Evolutionary conservation across 2,888 invertebrate genomes (phyloP).

Genomic region (Plebejus melissa): DNA sequence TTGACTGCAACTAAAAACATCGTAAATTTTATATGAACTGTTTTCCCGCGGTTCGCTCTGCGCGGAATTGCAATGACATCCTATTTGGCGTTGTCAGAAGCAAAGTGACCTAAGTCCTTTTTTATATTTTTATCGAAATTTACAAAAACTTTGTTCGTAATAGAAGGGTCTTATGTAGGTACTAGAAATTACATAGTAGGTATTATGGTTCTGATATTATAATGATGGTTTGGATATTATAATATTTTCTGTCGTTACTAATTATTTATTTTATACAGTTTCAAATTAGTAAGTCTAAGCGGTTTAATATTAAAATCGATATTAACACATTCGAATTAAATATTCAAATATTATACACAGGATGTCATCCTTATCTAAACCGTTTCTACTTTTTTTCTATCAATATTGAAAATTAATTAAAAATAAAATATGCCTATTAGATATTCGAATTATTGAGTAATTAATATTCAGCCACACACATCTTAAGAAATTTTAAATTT

Average conservation of each 20-base stretch:
- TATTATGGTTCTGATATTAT: neutral
- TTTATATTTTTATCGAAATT: neutral
- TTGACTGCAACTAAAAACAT: constrained; percentile 16
- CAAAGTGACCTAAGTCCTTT: neutral
- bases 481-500: neutral
- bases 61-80: neutral
- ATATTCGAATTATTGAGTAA: neutral
- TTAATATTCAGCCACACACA: constrained; percentile 5
- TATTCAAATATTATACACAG: constrained; percentile 12
- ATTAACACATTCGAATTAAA: constrained; percentile 5
- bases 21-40: neutral
- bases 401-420: neutral
- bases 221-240: neutral
- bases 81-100: neutral
- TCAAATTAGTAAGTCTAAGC: neutral
- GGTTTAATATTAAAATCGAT: neutral
- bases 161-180: neutral
- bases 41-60: neutral
- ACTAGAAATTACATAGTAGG: neutral
- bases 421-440: neutral
- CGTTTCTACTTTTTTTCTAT: neutral
- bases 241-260: neutral
- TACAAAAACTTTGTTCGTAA: neutral
- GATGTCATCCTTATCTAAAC: constrained; percentile 23
- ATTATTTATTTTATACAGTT: neutral